Conservation (phyloP, 2,888 invertebrate genomes). For the Magallana nippona region DNA sequence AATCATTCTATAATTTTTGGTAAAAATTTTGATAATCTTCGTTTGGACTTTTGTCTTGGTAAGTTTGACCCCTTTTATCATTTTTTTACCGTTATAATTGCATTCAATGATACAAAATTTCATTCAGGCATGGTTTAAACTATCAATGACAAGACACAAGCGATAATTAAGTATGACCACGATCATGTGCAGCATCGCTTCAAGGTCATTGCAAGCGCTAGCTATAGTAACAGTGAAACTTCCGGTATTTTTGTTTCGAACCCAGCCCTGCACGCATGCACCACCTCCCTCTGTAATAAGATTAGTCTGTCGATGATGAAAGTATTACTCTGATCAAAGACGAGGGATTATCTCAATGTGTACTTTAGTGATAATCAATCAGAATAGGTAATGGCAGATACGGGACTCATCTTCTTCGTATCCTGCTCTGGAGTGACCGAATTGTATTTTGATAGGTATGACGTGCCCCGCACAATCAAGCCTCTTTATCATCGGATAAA, state of each 20-base stretch:
- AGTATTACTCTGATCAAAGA: slow-evolving; percentile 13
- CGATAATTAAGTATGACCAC: too few species aligned
- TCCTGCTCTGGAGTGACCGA: neutral
- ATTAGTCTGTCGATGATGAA: neutral
- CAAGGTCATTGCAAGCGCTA: too few species aligned
- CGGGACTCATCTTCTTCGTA: neutral
- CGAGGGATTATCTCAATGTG: neutral
- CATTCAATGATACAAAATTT: too few species aligned
- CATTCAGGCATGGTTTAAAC: too few species aligned
- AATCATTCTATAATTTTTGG: too few species aligned
- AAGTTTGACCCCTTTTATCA: too few species aligned
- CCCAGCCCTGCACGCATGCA: neutral
- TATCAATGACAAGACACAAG: too few species aligned
- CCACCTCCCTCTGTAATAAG: neutral
- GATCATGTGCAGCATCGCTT: too few species aligned
- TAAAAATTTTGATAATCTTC: too few species aligned
- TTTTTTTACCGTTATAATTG: too few species aligned
- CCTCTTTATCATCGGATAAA: neutral
- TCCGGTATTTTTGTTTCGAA: neutral
- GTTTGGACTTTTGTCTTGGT: too few species aligned
- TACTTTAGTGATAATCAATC: slow-evolving; percentile 18
- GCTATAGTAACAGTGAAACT: too few species aligned
- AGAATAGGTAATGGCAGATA: neutral
- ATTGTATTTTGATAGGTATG: neutral
- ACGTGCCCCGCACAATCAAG: neutral